phyloP scores from a whole-genome alignment of 2,113 vertebrate species.

The Nerophis ophidion region DNA sequence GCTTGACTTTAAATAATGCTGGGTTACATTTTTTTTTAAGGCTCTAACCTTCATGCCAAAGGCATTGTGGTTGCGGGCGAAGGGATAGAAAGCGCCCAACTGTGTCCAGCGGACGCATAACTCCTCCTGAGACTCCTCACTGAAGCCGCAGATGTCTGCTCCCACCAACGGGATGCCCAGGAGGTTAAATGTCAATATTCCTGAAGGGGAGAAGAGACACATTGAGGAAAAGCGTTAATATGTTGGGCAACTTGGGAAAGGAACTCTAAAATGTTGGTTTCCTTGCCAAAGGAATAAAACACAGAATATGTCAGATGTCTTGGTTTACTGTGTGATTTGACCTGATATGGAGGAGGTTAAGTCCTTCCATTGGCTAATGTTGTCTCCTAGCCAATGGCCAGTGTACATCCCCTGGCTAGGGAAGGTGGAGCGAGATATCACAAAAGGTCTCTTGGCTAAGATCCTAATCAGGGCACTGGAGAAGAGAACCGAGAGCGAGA shows the following conservation, averaged over 20 bases:
- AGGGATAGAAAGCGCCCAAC: constrained; percentile 84
- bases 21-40: no score
- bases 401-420: constrained; percentile 84
- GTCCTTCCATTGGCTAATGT: constrained; percentile 83
- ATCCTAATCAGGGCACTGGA: constrained; percentile 77
- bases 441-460: constrained; percentile 73
- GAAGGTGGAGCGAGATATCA: constrained; percentile 87
- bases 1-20: no score
- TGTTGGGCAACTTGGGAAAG: neutral
- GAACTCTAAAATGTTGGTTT: neutral
- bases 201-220: constrained; percentile 38
- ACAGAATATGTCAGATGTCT: no score
- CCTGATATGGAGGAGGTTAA: constrained; percentile 79
- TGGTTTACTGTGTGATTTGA: constrained; percentile 25
- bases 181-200: constrained; percentile 84
- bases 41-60: constrained; percentile 61
- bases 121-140: constrained; percentile 75
- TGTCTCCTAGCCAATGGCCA: constrained; percentile 88
- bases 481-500: neutral
- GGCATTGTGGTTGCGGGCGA: constrained; percentile 83
- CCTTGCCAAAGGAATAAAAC: no score
- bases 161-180: constrained; percentile 79
- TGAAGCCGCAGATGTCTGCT: constrained; percentile 82
- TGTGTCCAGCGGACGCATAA: constrained; percentile 85
- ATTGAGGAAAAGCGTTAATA: neutral